Evolutionary conservation across 2,888 invertebrate genomes (phyloP).

Genomic region (Nymphalis c-album): DNA sequence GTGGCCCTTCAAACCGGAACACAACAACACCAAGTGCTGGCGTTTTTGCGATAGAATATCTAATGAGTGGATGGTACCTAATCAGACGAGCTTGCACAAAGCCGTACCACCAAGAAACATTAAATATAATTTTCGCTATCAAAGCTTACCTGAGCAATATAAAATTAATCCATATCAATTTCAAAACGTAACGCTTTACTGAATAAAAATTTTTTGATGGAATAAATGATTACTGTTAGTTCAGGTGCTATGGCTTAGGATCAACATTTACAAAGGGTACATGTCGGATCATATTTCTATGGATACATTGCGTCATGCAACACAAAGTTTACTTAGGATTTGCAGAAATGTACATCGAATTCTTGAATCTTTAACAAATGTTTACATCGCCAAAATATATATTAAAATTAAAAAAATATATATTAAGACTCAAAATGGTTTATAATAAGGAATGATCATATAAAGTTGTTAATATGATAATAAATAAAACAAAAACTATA

Average conservation of each 20-base stretch:
- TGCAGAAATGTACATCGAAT: slow-evolving; percentile 26
- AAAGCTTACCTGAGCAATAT: not conserved
- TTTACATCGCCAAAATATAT: not conserved
- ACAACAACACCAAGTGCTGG: too few species aligned
- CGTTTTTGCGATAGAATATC: too few species aligned
- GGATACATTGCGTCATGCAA: slow-evolving; percentile 70
- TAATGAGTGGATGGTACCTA: too few species aligned
- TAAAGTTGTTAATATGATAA: slow-evolving; percentile 17
- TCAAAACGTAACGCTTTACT: slow-evolving; percentile 32
- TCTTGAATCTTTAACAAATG: not conserved
- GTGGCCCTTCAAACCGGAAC: too few species aligned
- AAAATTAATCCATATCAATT: not conserved
- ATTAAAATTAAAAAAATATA: not conserved
- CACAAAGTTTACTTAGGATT: slow-evolving; percentile 66
- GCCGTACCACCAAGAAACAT: too few species aligned
- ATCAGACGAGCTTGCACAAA: too few species aligned
- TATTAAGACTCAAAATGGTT: not conserved
- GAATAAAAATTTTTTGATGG: slow-evolving; percentile 17
- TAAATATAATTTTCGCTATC: not conserved
- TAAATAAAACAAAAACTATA: slow-evolving; percentile 20
- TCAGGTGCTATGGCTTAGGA: slow-evolving; percentile 68
- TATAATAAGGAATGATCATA: not conserved
- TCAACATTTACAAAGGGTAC: slow-evolving; percentile 64
- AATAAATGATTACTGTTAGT: slow-evolving; percentile 55
- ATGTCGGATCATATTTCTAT: slow-evolving; percentile 67